A percentile compares a stretch with the other conserved stretches of the same genome.
Evolutionary conservation across 2,888 invertebrate genomes (phyloP).

Genomic region (Hyppa rectilinea): DNA sequence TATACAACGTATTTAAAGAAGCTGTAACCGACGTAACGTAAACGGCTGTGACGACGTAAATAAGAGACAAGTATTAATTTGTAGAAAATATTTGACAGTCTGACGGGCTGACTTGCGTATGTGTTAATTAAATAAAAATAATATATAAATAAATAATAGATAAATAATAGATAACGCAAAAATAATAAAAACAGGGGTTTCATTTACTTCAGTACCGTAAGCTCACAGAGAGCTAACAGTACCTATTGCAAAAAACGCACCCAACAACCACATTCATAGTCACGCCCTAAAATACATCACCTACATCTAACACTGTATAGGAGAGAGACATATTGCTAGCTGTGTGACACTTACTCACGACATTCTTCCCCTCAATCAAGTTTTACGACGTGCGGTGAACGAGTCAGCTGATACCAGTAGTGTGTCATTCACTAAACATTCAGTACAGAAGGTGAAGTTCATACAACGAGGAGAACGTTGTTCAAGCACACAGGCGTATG

Average conservation of each 20-base stretch:
- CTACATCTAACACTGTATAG: slow-evolving; percentile 26
- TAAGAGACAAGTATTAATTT: no score
- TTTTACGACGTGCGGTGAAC: slow-evolving; percentile 58
- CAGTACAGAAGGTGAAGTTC: neutral
- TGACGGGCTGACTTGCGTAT: no score
- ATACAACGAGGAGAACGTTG: neutral
- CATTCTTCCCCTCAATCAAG: slow-evolving; percentile 60
- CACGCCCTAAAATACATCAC: slow-evolving; percentile 46
- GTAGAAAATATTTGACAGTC: no score
- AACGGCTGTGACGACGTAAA: no score
- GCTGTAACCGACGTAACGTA: no score
- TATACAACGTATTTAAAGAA: no score
- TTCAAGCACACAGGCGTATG: neutral
- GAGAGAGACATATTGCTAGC: slow-evolving; percentile 44
- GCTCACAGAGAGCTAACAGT: no score
- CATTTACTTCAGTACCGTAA: no score
- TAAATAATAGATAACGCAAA: no score
- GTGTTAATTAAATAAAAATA: no score
- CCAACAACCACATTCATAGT: slow-evolving; percentile 4
- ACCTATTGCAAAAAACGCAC: neutral
- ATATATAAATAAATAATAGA: no score
- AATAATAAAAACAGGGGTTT: no score
- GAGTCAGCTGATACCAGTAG: slow-evolving; percentile 45
- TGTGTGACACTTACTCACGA: slow-evolving; percentile 41
- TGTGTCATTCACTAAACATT: neutral